phyloP scores from a whole-genome alignment of 2,113 vertebrate species.

The Ammodytes dubius region DNA sequence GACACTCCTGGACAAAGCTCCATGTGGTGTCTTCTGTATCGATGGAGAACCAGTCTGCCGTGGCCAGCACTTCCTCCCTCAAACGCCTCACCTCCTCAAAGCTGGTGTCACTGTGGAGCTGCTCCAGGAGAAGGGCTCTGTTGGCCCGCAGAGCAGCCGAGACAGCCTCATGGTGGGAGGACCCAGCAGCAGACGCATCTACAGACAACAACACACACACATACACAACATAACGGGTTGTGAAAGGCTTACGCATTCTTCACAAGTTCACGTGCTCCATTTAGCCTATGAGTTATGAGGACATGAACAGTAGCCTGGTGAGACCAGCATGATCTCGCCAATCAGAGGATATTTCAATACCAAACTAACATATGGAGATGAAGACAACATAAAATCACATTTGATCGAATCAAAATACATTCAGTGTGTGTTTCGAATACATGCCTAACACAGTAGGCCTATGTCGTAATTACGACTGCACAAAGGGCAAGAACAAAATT shows the following conservation, averaged over 20 bases:
- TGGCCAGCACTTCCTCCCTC: constrained; percentile 61
- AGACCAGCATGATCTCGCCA: too few species aligned
- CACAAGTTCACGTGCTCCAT: background rate
- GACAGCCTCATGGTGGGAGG: constrained; percentile 79
- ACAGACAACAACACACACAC: constrained; percentile 22
- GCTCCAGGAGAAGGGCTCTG: constrained; percentile 79
- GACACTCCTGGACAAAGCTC: constrained; percentile 86
- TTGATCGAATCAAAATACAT: too few species aligned
- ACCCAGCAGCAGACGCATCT: constrained; percentile 76
- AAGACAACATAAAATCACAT: too few species aligned
- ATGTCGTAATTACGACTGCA: too few species aligned
- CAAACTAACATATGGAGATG: too few species aligned
- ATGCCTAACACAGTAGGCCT: too few species aligned
- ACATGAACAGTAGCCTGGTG: too few species aligned
- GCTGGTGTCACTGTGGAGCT: constrained; percentile 74
- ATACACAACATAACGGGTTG: background rate
- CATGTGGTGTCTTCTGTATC: constrained; percentile 82
- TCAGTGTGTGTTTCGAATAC: too few species aligned
- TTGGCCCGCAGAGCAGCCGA: constrained; percentile 84
- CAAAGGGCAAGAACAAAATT: too few species aligned
- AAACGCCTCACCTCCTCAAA: constrained; percentile 75
- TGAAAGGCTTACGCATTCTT: background rate
- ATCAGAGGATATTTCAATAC: too few species aligned
- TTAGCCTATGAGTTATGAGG: too few species aligned
- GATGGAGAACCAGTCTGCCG: constrained; percentile 70